These are phyloP conservation scores for Columba guinea DNA, from an alignment of 2,797 vertebrate species.

Conservation along the genomic window DNA sequence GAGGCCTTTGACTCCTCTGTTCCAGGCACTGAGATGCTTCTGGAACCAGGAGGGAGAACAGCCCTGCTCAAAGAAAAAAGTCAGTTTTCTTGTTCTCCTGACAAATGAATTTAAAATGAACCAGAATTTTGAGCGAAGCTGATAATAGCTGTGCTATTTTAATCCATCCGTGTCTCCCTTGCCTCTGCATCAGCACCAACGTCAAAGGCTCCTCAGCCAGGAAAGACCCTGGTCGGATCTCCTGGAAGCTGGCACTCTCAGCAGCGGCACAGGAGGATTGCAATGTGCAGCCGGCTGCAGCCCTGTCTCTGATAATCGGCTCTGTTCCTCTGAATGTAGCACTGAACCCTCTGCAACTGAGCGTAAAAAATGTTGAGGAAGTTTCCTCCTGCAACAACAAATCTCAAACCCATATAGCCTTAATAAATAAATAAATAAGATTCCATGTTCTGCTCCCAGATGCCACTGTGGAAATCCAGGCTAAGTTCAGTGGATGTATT, in stretches of 20 bases:
- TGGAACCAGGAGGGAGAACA: background rate
- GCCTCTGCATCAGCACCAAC: background rate
- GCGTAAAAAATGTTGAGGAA: background rate
- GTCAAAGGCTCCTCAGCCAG: constrained; percentile 28
- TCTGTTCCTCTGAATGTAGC: background rate
- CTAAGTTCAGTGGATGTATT: constrained; percentile 22
- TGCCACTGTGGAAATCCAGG: constrained; percentile 5
- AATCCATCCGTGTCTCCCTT: constrained; percentile 24
- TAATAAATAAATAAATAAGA: constrained; percentile 49
- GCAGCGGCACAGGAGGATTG: background rate
- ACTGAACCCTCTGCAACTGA: background rate
- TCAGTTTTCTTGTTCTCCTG: background rate
- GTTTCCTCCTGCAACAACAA: background rate
- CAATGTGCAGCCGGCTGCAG: background rate
- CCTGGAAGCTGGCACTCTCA: background rate
- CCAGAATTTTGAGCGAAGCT: background rate
- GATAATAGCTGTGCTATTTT: constrained; percentile 33
- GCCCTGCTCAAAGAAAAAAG: background rate
- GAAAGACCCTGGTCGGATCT: constrained; percentile 10
- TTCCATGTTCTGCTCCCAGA: background rate
- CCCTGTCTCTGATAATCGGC: background rate
- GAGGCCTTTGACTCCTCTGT: background rate
- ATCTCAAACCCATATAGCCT: background rate
- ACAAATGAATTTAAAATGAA: constrained; percentile 4
- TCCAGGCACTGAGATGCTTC: background rate